These are phyloP conservation scores for Urocynchramus pylzowi DNA, from an alignment of 2,113 vertebrate species.

Conservation along the genomic window DNA sequence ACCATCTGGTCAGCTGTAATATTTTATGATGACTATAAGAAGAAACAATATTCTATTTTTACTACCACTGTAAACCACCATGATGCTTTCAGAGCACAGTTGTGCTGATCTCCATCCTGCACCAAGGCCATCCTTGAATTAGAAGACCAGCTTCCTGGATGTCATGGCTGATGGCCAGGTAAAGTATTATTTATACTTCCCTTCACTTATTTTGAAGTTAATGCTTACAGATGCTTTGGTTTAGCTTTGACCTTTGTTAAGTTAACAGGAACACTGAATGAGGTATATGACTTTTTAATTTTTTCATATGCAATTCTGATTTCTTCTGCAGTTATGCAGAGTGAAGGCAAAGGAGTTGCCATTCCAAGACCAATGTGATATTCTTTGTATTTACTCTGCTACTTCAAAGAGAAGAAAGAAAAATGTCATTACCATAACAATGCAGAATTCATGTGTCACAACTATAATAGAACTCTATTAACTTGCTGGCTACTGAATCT, in stretches of 20 bases:
- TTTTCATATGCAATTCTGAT: neutral
- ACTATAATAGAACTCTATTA: conserved; percentile 53
- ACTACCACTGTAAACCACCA: neutral
- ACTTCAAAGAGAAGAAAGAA: conserved; percentile 17
- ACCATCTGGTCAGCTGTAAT: conserved; percentile 80
- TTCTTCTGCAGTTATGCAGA: neutral
- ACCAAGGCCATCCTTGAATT: neutral
- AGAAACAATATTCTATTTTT: conserved; percentile 22
- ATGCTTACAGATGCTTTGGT: neutral
- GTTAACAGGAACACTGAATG: neutral
- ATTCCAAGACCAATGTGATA: conserved; percentile 1
- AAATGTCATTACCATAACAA: conserved; percentile 57
- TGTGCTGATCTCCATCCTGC: neutral
- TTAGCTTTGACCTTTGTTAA: neutral
- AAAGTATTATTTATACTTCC: neutral
- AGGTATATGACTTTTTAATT: neutral
- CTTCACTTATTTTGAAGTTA: neutral
- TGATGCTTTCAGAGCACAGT: neutral
- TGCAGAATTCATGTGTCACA: conserved; percentile 46
- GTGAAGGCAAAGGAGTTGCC: neutral
- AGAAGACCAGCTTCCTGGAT: neutral
- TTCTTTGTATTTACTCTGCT: conserved; percentile 53
- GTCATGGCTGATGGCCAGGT: neutral
- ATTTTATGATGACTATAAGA: conserved; percentile 67
- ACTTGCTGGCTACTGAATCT: conserved; percentile 29